phyloP scores from a whole-genome alignment of 2,797 vertebrate species.

The Mus caroli region DNA sequence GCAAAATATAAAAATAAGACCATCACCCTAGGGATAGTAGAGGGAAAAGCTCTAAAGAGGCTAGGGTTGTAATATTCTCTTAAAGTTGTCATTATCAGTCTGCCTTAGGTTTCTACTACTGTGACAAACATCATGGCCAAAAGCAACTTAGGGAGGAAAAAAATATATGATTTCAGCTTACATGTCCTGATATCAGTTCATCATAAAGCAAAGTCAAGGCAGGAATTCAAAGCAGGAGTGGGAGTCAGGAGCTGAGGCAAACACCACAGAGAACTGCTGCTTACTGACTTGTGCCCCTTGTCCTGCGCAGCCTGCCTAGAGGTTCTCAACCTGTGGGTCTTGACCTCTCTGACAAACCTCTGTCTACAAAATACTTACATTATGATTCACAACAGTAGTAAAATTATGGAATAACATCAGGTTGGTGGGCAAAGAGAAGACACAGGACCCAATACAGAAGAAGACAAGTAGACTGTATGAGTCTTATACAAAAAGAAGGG shows the following conservation, averaged over 20 bases:
- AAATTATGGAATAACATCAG: neutral
- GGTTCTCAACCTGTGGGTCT: neutral
- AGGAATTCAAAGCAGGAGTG: neutral
- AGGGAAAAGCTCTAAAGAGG: neutral
- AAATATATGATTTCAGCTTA: neutral
- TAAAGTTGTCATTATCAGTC: no score
- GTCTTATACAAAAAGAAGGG: slow-evolving; percentile 6
- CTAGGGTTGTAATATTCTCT: neutral
- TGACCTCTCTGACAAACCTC: neutral
- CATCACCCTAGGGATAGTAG: neutral
- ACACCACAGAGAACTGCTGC: neutral
- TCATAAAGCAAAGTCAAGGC: neutral
- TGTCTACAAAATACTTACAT: neutral
- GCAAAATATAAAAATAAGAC: neutral
- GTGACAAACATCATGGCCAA: neutral
- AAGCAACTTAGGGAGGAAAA: neutral
- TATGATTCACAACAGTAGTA: neutral
- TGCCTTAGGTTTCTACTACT: neutral
- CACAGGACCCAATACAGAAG: neutral
- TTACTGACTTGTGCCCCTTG: neutral
- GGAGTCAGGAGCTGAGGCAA: neutral
- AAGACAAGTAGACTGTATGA: neutral
- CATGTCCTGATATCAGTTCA: neutral
- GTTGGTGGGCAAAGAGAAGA: slow-evolving; percentile 16
- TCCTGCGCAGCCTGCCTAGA: neutral